phyloP scores from a whole-genome alignment of 2,113 vertebrate genomes.

The Thamnaconus septentrionalis region DNA sequence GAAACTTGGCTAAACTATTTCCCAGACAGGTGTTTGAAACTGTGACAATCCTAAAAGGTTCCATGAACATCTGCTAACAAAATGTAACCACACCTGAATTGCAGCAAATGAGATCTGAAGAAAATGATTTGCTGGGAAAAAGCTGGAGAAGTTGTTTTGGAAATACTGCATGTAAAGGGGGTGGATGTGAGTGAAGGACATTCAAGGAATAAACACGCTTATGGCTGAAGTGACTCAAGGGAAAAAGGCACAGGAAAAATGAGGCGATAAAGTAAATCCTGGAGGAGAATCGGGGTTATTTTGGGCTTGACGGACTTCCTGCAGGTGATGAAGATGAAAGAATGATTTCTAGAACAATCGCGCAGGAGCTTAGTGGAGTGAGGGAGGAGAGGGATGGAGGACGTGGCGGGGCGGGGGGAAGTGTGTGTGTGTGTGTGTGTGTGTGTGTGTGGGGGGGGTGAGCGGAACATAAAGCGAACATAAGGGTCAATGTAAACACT shows the following conservation, averaged over 20 bases:
- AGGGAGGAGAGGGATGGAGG: slow-evolving; percentile 39
- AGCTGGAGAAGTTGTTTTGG: slow-evolving; percentile 34
- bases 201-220: slow-evolving; percentile 61
- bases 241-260: slow-evolving; percentile 71
- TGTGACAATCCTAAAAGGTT: neutral
- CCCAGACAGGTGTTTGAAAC: slow-evolving; percentile 10
- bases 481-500: slow-evolving; percentile 50
- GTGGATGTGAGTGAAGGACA: slow-evolving; percentile 44
- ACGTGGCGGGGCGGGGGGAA: slow-evolving; percentile 5
- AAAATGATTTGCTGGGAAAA: slow-evolving; percentile 4
- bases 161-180: slow-evolving; percentile 3
- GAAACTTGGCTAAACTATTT: neutral
- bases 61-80: neutral
- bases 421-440: neutral
- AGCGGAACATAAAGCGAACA: slow-evolving; percentile 21
- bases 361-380: slow-evolving; percentile 52
- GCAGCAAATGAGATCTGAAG: neutral
- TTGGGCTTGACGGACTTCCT: slow-evolving; percentile 71
- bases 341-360: slow-evolving; percentile 72
- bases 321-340: slow-evolving; percentile 79
- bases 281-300: slow-evolving; percentile 70
- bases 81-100: neutral
- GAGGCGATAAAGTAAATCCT: slow-evolving; percentile 64
- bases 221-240: slow-evolving; percentile 59
- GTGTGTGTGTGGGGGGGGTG: neutral